Percentiles rank a stretch among this genome's conserved stretches.
Conservation (phyloP, 2,113 vertebrate genomes). For the Blennius ocellaris region DNA sequence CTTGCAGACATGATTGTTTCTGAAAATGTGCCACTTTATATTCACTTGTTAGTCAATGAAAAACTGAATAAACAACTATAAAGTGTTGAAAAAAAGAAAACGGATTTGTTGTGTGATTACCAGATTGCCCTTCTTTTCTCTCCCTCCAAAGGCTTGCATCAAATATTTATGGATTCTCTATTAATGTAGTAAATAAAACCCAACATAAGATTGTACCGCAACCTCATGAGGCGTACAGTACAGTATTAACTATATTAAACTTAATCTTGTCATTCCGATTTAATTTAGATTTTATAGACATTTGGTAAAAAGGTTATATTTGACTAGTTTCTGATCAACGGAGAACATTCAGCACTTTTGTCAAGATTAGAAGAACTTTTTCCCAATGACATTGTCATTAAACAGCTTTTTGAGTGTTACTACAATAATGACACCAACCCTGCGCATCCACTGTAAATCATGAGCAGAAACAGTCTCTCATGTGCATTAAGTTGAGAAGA, state of each 20-base stretch:
- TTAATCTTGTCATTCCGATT: too few species aligned
- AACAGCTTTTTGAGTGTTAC: too few species aligned
- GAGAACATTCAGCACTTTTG: too few species aligned
- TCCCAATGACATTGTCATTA: too few species aligned
- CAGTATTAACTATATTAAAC: neutral
- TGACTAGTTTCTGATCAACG: too few species aligned
- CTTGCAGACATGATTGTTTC: neutral
- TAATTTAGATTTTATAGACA: too few species aligned
- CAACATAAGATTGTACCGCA: neutral
- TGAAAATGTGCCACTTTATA: slow-evolving; percentile 21
- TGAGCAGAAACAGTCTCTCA: too few species aligned
- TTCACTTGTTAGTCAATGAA: neutral
- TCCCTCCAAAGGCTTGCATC: neutral
- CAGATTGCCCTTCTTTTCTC: neutral
- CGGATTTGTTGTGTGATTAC: neutral
- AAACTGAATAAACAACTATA: neutral
- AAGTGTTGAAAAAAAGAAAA: neutral
- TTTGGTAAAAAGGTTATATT: too few species aligned
- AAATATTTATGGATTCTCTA: neutral
- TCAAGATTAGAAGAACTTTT: too few species aligned
- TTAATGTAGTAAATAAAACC: neutral
- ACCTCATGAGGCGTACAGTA: neutral
- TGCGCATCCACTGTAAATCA: too few species aligned
- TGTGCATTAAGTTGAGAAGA: too few species aligned
- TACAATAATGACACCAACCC: too few species aligned